A percentile compares a stretch with the other conserved stretches of the same genome.
phyloP scores from a whole-genome alignment of 2,888 invertebrate species.

The Aphidius colemani region DNA sequence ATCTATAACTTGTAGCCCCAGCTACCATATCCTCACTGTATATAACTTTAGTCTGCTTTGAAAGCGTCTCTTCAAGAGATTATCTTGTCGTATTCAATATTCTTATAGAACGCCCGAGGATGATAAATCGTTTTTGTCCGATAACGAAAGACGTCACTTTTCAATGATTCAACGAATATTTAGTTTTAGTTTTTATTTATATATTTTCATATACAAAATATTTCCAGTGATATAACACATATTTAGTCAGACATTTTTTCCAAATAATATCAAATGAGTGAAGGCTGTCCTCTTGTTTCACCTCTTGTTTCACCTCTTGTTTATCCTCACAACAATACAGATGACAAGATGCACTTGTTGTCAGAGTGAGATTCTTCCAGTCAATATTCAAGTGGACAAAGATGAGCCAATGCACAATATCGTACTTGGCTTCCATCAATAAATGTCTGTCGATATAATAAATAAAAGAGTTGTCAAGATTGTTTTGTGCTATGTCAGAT shows the following conservation, averaged over 20 bases:
- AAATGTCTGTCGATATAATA: constrained; percentile 11
- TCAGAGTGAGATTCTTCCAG: too few relatives aligned
- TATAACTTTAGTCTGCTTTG: constrained; percentile 21
- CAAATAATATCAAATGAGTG: too few relatives aligned
- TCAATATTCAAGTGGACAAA: too few relatives aligned
- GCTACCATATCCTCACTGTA: constrained; percentile 11
- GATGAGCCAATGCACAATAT: too few relatives aligned
- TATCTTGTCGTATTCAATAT: constrained; percentile 62
- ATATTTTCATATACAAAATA: too few relatives aligned
- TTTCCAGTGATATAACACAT: background rate
- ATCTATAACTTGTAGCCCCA: constrained; percentile 26
- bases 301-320: too few relatives aligned
- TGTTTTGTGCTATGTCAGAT: background rate
- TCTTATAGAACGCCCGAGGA: constrained; percentile 57
- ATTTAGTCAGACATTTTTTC: too few relatives aligned
- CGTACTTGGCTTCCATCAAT: constrained; percentile 8
- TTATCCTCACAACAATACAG: too few relatives aligned
- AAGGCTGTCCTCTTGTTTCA: too few relatives aligned
- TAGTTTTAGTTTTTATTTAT: constrained; percentile 15
- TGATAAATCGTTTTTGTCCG: constrained; percentile 57
- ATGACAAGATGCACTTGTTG: too few relatives aligned
- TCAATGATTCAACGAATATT: constrained; percentile 31
- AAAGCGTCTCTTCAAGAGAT: constrained; percentile 48
- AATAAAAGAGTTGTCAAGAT: constrained; percentile 11
- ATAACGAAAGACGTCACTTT: constrained; percentile 44